Evolutionary conservation across 1,140 invertebrate genomes (phyloP).

Genomic region (Bombus difficillimus): DNA sequence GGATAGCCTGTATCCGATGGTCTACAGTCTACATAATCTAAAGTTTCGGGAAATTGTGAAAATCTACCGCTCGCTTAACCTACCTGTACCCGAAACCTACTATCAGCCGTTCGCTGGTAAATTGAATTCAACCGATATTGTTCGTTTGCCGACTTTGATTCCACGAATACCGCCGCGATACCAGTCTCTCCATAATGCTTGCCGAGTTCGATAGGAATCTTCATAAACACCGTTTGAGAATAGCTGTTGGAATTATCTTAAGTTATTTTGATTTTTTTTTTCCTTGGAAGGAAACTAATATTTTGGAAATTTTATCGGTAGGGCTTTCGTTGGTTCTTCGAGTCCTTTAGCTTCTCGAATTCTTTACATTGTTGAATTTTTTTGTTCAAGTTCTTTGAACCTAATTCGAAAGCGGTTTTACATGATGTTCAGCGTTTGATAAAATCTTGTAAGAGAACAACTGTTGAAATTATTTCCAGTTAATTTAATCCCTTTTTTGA

Average conservation of each 20-base stretch:
- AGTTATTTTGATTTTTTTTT: background rate
- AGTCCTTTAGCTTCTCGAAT: background rate
- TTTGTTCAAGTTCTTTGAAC: background rate
- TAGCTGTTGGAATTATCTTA: background rate
- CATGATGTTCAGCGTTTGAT: background rate
- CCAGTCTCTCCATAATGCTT: background rate
- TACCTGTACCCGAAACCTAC: too few species aligned
- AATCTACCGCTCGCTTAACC: background rate
- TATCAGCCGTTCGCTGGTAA: background rate
- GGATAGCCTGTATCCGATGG: constrained; percentile 5
- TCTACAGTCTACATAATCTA: constrained; percentile 23
- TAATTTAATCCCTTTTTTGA: background rate
- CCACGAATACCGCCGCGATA: background rate
- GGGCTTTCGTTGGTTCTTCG: too few species aligned
- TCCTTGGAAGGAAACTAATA: too few species aligned
- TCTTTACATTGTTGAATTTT: background rate
- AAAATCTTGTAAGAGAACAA: background rate
- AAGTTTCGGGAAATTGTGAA: constrained; percentile 31
- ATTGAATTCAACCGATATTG: constrained; percentile 16
- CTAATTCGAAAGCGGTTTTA: background rate
- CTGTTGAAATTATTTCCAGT: background rate
- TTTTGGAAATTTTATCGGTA: too few species aligned
- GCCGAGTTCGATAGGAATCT: background rate
- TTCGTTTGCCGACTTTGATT: constrained; percentile 17
- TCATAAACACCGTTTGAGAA: background rate